Conservation (phyloP, 2,888 invertebrate genomes). For the Pyrochroa serraticornis region DNA sequence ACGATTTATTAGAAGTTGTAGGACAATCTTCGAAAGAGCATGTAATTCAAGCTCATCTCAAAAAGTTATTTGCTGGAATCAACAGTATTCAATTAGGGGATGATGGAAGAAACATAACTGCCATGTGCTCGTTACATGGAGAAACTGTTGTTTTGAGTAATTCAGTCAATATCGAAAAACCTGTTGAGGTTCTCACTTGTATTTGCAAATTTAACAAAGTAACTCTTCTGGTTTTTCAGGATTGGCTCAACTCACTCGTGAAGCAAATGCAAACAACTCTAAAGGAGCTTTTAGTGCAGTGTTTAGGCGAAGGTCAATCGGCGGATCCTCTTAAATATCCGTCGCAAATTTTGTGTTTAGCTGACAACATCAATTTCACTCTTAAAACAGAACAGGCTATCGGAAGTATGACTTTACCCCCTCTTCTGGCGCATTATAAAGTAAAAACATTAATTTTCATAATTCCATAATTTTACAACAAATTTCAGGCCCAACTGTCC, state of each 20-base stretch:
- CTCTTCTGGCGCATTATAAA: constrained; percentile 60
- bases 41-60: constrained; percentile 92
- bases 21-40: constrained; percentile 89
- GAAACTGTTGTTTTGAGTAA: constrained; percentile 73
- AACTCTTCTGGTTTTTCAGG: constrained; percentile 51
- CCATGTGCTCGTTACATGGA: constrained; percentile 77
- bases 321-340: constrained; percentile 70
- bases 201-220: too few species aligned
- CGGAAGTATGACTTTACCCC: constrained; percentile 65
- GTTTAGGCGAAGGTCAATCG: constrained; percentile 61
- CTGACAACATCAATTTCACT: constrained; percentile 85
- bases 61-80: constrained; percentile 94
- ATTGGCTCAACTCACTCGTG: constrained; percentile 81
- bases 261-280: constrained; percentile 82
- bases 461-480: too few species aligned
- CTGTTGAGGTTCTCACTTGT: constrained; percentile 65
- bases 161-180: constrained; percentile 72
- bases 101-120: constrained; percentile 60
- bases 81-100: constrained; percentile 72
- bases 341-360: constrained; percentile 83
- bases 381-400: constrained; percentile 84
- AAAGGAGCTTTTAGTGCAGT: constrained; percentile 68
- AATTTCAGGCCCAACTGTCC: constrained; percentile 57
- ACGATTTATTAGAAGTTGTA: constrained; percentile 93
- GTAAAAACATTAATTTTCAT: too few species aligned